Evolutionary conservation across 2,113 vertebrate species (phyloP).

Genomic region (Probosciger aterrimus): DNA sequence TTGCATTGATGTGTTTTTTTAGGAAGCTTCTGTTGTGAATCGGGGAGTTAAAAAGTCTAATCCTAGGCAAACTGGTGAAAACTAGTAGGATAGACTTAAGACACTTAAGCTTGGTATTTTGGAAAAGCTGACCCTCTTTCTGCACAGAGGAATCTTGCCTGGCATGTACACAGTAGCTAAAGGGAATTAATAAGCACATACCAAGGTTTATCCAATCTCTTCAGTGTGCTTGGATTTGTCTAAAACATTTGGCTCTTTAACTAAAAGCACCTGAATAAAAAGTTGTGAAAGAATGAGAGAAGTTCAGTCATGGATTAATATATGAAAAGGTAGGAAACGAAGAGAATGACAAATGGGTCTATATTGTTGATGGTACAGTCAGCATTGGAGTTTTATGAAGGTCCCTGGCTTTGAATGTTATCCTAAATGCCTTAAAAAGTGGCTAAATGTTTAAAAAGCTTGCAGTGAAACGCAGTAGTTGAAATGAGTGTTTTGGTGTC

Average conservation of each 20-base stretch:
- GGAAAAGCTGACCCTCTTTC: neutral
- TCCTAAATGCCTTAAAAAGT: neutral
- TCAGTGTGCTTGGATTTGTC: neutral
- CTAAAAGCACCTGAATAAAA: neutral
- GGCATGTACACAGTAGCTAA: accelerated
- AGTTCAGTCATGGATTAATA: neutral
- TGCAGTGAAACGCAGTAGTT: neutral
- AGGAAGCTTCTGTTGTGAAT: neutral
- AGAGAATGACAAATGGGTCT: neutral
- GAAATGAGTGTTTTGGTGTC: neutral
- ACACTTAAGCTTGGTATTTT: neutral
- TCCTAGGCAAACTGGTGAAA: neutral
- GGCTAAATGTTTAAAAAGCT: neutral
- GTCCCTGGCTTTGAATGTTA: neutral
- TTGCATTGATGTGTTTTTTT: neutral
- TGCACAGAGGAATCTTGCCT: neutral
- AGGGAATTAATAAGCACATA: neutral
- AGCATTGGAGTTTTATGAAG: neutral
- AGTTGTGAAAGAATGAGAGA: neutral
- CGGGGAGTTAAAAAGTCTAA: neutral
- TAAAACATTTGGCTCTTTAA: neutral
- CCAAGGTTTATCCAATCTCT: neutral
- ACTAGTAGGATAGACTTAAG: neutral
- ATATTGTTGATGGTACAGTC: neutral
- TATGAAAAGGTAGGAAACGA: neutral